Percentiles rank a stretch among this genome's conserved stretches.
phyloP scores from a whole-genome alignment of 2,113 vertebrate genomes.

The Pipra filicauda region DNA sequence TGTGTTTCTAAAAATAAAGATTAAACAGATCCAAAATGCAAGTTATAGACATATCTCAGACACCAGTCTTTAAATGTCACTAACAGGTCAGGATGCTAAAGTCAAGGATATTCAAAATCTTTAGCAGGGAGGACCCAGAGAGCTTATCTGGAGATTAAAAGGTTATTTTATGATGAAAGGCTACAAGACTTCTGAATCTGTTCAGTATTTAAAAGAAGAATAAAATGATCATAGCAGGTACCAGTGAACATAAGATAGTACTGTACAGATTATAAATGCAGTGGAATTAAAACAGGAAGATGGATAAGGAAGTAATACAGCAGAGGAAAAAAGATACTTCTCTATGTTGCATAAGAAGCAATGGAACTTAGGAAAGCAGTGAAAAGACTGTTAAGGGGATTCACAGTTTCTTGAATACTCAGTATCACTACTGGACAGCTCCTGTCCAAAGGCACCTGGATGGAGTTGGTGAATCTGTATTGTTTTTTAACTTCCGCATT shows the following conservation, averaged over 20 bases:
- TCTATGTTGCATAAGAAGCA: not conserved
- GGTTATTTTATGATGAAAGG: not conserved
- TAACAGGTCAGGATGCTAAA: not conserved
- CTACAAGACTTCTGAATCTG: not conserved
- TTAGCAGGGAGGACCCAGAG: not conserved
- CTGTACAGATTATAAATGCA: not conserved
- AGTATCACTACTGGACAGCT: not conserved
- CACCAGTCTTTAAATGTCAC: not conserved
- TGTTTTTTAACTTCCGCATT: not conserved
- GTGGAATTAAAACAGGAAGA: not conserved
- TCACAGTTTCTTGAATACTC: not conserved
- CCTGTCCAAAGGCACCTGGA: not conserved
- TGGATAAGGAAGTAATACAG: not conserved
- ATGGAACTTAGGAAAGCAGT: not conserved
- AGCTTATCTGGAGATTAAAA: conserved; percentile 16
- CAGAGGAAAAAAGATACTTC: not conserved
- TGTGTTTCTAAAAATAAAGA: not conserved
- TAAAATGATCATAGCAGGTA: not conserved
- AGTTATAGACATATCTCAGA: not conserved
- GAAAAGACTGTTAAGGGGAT: not conserved
- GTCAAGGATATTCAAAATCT: not conserved
- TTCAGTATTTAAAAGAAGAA: not conserved
- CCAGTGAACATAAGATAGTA: not conserved
- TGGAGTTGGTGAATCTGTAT: not conserved
- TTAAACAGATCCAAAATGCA: not conserved